Conservation (phyloP, 2,888 invertebrate species). For the Apodemia duryi region DNA sequence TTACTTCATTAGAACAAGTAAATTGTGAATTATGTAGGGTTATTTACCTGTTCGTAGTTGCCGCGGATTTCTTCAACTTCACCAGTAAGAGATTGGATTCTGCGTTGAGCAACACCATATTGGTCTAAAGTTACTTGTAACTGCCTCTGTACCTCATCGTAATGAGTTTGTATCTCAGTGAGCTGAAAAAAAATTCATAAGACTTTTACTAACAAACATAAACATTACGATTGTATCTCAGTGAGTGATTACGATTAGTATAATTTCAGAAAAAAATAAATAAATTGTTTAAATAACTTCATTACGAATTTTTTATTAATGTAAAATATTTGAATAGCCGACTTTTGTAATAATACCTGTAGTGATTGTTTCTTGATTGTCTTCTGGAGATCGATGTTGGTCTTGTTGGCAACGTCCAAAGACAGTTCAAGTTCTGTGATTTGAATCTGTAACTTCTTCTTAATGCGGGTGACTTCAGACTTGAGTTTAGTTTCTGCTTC, state of each 20-base stretch:
- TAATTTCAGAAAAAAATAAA: not conserved
- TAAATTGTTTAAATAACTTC: not conserved
- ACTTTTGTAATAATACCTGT: conserved; percentile 76
- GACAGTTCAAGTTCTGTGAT: conserved; percentile 98
- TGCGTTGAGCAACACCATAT: conserved; percentile 93
- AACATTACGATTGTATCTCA: too few species aligned
- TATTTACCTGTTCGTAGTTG: conserved; percentile 85
- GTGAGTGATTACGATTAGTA: not conserved
- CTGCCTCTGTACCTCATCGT: conserved; percentile 97
- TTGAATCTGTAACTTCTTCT: conserved; percentile 99
- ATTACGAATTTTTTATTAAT: not conserved
- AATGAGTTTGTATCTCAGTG: conserved; percentile 95
- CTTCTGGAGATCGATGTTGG: conserved; percentile 97
- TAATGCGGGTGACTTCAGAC: conserved; percentile 96
- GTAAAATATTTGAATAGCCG: not conserved
- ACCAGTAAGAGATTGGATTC: conserved; percentile 93
- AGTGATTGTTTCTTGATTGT: conserved; percentile 98
- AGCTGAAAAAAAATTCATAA: conserved; percentile 62
- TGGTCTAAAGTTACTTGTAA: conserved; percentile 97
- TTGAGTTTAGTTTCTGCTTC: conserved; percentile 98
- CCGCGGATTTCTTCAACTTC: conserved; percentile 98
- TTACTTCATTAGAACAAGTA: too few species aligned
- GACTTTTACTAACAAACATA: too few species aligned
- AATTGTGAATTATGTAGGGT: too few species aligned
- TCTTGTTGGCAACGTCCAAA: conserved; percentile 98